Conservation (phyloP, 2,113 vertebrate species). For the Silurus asotus region DNA sequence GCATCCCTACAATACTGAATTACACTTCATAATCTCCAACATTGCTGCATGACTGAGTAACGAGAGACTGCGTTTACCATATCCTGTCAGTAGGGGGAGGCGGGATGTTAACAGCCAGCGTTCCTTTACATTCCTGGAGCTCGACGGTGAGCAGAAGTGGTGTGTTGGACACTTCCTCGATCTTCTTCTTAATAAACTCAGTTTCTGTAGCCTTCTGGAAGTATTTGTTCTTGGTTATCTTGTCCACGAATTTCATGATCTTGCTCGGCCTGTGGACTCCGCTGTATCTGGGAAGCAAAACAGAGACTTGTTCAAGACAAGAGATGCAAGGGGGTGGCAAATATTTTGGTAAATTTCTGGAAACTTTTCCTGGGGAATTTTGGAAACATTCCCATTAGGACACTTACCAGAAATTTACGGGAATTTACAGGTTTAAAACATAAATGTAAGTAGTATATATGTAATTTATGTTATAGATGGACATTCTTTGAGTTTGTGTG, state of each 20-base stretch:
- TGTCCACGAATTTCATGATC: conserved; percentile 96
- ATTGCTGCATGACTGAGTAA: background rate
- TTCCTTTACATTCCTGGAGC: conserved; percentile 88
- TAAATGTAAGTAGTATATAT: too few relatives aligned
- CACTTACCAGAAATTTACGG: too few relatives aligned
- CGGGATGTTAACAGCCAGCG: conserved; percentile 90
- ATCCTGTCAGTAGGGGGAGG: conserved; percentile 95
- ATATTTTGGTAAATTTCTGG: too few relatives aligned
- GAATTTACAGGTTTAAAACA: too few relatives aligned
- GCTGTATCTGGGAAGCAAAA: conserved; percentile 74
- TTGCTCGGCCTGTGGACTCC: conserved; percentile 88
- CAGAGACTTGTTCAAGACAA: background rate
- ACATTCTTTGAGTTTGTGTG: too few relatives aligned
- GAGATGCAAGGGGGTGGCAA: too few relatives aligned
- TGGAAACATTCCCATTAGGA: too few relatives aligned
- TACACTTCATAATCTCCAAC: background rate
- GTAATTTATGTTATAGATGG: too few relatives aligned
- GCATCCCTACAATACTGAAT: too few relatives aligned
- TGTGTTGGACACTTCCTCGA: conserved; percentile 96
- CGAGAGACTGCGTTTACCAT: conserved; percentile 75
- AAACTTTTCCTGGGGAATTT: too few relatives aligned
- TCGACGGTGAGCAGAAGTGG: conserved; percentile 93
- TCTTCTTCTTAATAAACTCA: conserved; percentile 98
- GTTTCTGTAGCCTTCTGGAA: conserved; percentile 97
- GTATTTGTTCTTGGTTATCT: conserved; percentile 96